phyloP scores from a whole-genome alignment of 2,888 invertebrate species.

The Lysandra bellargus region DNA sequence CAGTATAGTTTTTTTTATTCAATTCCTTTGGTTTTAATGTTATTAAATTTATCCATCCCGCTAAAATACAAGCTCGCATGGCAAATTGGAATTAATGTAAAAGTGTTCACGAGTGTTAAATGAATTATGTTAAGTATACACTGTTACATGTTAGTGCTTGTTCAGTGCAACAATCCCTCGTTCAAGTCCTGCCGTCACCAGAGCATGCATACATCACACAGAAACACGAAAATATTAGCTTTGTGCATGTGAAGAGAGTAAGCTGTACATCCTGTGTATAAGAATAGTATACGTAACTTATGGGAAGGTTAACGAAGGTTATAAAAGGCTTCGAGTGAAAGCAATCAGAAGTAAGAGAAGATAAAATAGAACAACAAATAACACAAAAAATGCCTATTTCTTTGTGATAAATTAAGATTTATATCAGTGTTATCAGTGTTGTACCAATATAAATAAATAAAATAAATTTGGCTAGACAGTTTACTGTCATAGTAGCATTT shows the following conservation, averaged over 20 bases:
- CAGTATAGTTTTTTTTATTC: not conserved
- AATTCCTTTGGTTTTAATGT: not conserved
- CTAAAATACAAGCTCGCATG: not conserved
- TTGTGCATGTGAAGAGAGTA: slow-evolving; percentile 51
- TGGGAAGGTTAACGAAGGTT: not conserved
- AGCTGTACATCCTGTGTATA: slow-evolving; percentile 33
- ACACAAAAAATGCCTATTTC: not conserved
- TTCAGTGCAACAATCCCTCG: slow-evolving; percentile 75
- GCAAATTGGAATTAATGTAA: slow-evolving; percentile 23
- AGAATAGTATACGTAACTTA: not conserved
- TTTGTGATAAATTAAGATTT: slow-evolving; percentile 1
- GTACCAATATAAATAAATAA: not conserved
- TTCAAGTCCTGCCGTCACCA: slow-evolving; percentile 75
- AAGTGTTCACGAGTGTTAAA: slow-evolving; percentile 39
- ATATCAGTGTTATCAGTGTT: not conserved
- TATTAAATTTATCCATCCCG: not conserved
- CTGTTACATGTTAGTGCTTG: slow-evolving; percentile 38
- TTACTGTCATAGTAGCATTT: slow-evolving; percentile 5
- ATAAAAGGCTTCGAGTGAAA: not conserved
- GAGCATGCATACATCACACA: slow-evolving; percentile 73
- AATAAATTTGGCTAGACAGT: not conserved
- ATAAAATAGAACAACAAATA: not conserved
- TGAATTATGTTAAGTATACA: slow-evolving; percentile 35
- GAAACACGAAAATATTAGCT: slow-evolving; percentile 67
- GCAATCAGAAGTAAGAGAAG: not conserved